phyloP scores from a whole-genome alignment of 2,113 vertebrate species.

The Bufo gargarizans region DNA sequence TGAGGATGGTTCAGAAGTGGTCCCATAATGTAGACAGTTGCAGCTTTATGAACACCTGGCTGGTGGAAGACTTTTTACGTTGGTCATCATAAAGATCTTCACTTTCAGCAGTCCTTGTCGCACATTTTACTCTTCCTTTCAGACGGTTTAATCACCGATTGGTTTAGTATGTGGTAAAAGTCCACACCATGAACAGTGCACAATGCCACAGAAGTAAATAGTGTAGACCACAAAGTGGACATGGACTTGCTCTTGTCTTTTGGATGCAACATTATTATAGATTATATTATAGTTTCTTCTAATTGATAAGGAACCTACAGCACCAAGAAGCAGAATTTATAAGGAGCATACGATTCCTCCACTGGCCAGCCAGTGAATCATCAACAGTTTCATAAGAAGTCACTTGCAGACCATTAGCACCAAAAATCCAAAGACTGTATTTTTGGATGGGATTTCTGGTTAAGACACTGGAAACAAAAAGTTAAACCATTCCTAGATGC shows the following conservation, averaged over 20 bases:
- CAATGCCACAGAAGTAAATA: slow-evolving; percentile 14
- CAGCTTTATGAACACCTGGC: neutral
- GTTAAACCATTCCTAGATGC: neutral
- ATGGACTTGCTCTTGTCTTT: slow-evolving; percentile 10
- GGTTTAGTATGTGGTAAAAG: neutral
- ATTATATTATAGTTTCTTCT: neutral
- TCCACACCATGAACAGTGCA: neutral
- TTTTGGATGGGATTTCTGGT: slow-evolving; percentile 15
- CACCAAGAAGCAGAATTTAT: slow-evolving; percentile 33
- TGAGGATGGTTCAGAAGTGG: neutral
- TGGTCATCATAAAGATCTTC: neutral
- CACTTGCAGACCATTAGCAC: slow-evolving; percentile 36
- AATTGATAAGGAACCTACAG: slow-evolving; percentile 9
- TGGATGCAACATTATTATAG: neutral
- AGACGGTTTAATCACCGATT: neutral
- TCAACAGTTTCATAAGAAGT: slow-evolving; percentile 36
- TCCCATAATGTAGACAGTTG: neutral
- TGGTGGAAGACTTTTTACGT: neutral
- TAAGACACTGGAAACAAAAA: neutral
- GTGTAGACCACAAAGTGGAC: slow-evolving; percentile 8
- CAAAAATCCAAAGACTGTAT: slow-evolving; percentile 25
- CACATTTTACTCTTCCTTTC: neutral
- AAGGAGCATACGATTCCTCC: neutral
- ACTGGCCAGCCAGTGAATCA: slow-evolving; percentile 52
- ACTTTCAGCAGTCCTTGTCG: neutral